A percentile compares a stretch with the other conserved stretches of the same genome.
phyloP scores from a whole-genome alignment of 2,888 invertebrate genomes.

The Heliconius erato region DNA sequence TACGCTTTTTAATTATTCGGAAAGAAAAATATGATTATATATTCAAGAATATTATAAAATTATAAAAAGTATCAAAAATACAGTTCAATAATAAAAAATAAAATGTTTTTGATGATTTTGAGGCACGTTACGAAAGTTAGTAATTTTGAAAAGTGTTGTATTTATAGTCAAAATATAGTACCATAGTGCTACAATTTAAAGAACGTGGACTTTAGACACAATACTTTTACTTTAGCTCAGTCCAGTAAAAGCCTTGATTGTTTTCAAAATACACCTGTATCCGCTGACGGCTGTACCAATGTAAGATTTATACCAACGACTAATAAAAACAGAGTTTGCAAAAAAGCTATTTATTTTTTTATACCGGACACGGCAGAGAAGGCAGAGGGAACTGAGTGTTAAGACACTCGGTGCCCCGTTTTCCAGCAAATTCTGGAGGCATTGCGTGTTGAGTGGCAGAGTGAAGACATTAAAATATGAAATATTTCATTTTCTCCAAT shows the following conservation, averaged over 20 bases:
- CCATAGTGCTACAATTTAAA: constrained; percentile 33
- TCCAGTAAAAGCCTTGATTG: constrained; percentile 53
- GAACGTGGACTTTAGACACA: constrained; percentile 49
- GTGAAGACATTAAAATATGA: too few relatives aligned
- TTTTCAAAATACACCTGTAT: constrained; percentile 71
- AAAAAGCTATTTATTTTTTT: constrained; percentile 12
- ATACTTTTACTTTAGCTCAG: constrained; percentile 50
- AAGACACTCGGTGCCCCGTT: too few relatives aligned
- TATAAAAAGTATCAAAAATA: too few relatives aligned
- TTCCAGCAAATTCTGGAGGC: too few relatives aligned
- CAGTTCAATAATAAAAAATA: background rate
- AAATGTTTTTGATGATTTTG: background rate
- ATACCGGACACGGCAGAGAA: too few relatives aligned
- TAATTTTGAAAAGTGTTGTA: background rate
- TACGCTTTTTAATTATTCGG: too few relatives aligned
- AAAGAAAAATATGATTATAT: too few relatives aligned
- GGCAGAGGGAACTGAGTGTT: too few relatives aligned
- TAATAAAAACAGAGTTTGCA: constrained; percentile 47
- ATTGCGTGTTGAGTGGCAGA: too few relatives aligned
- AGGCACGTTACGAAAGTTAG: background rate
- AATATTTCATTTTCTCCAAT: too few relatives aligned
- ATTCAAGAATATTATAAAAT: too few relatives aligned
- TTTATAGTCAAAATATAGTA: background rate
- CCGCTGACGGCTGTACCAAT: constrained; percentile 69
- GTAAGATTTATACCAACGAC: constrained; percentile 72